Conservation (phyloP, 2,113 vertebrate species). For the Ochotona curzoniae region DNA sequence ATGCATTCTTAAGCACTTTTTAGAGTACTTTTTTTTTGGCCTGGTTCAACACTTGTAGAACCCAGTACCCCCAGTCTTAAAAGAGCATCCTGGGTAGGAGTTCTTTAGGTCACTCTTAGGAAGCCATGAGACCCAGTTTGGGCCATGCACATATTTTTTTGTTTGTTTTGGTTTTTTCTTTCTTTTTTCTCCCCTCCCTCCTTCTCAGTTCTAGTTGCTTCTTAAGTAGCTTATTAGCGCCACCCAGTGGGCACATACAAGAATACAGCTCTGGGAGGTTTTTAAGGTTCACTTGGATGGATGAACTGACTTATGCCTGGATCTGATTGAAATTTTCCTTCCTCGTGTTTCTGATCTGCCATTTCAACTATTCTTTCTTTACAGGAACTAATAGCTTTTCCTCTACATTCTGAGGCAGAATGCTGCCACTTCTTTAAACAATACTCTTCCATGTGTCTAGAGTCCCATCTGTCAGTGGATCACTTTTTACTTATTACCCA, state of each 20-base stretch:
- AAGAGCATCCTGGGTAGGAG: neutral
- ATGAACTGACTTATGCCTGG: too few relatives aligned
- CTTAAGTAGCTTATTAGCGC: slow-evolving; percentile 24
- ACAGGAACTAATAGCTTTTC: neutral
- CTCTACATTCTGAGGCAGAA: neutral
- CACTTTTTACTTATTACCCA: neutral
- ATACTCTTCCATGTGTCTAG: neutral
- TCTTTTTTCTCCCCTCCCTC: neutral
- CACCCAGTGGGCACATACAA: slow-evolving; percentile 41
- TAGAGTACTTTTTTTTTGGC: neutral
- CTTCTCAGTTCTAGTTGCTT: neutral
- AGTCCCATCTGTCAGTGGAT: neutral
- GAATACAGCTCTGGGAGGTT: neutral
- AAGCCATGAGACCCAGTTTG: neutral
- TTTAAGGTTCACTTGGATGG: too few relatives aligned
- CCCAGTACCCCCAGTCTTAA: neutral
- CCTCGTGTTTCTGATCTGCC: neutral
- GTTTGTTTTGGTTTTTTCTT: too few relatives aligned
- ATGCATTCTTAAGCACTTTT: neutral
- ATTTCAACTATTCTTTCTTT: neutral
- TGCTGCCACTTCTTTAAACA: neutral
- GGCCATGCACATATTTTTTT: too few relatives aligned
- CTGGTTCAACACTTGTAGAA: too few relatives aligned
- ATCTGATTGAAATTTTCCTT: neutral
- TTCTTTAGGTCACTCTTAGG: neutral